phyloP scores from a whole-genome alignment of 2,888 invertebrate species.

The Scrobipalpa costella region DNA sequence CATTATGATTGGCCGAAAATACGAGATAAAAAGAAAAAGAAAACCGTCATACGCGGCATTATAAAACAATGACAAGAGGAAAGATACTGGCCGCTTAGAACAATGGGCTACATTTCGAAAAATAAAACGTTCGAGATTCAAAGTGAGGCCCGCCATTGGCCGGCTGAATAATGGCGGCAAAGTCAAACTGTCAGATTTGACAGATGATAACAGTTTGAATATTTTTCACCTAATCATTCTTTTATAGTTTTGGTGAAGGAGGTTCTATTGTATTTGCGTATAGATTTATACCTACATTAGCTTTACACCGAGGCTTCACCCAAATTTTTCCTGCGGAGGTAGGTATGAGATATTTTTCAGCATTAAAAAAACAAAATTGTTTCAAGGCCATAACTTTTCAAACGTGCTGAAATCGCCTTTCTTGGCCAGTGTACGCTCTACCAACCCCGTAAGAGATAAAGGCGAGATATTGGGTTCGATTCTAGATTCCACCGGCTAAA shows the following conservation, averaged over 20 bases:
- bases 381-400: too few species aligned
- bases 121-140: conserved; percentile 65
- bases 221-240: conserved; percentile 18
- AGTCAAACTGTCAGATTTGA: conserved; percentile 69
- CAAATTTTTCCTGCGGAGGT: too few species aligned
- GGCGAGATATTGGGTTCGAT: too few species aligned
- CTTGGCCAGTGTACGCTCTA: too few species aligned
- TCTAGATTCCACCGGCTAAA: too few species aligned
- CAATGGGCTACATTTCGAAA: conserved; percentile 56
- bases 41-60: background rate
- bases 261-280: background rate
- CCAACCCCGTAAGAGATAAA: too few species aligned
- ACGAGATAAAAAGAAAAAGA: background rate
- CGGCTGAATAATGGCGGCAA: conserved; percentile 60
- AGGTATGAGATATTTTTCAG: too few species aligned
- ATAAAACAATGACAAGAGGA: conserved; percentile 20
- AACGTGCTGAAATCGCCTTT: too few species aligned
- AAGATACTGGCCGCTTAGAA: conserved; percentile 44
- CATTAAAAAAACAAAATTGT: too few species aligned
- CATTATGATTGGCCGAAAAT: conserved; percentile 12
- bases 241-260: background rate
- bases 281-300: too few species aligned
- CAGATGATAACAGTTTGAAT: conserved; percentile 56
- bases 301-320: too few species aligned
- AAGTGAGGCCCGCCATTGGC: conserved; percentile 63